Base-by-base conservation (phyloP, 2,113 vertebrate species). In the Pluvianellus socialis region DNA sequence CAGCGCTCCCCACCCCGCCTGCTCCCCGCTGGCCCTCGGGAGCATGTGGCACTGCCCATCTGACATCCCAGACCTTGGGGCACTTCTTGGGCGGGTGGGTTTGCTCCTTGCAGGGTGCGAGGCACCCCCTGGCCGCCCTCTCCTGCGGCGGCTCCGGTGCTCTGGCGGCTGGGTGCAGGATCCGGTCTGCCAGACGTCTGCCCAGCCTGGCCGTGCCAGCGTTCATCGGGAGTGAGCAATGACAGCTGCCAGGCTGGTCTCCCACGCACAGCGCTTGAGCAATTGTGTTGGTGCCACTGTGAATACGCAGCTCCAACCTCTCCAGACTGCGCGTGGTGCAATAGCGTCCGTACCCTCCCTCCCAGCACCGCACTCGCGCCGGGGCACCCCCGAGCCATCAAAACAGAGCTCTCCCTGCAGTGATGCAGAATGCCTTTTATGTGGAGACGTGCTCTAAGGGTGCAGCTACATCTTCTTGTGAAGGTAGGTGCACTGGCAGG, bases 351-450 rank as follows among this genome's bases (percentile, higher is more conserved):
- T 80, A 19, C 24, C 35, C 61, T 82, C 50, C 52, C 56, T 50
- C 52, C 0, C 0, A 81, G 77, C 47, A 4, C 32, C 0, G 0
- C 0, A 7, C 82, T 73, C 0, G 0, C 0, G 0, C 50, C 0
- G 23, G 15, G 65, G 45, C 82, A 67, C 56, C 90, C 67, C 27
- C 1, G 3, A 93, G 94, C 82, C 82, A 47, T 28, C 91, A 20
- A 18, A 83, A 67, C 67, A 32, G 66, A 86, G 55, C 75, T 84
- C 52, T 76, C 68, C 87, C 73, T 94, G 3, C 80, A 77, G 92
- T 56, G 65, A 42, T 84, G 63, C 52, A 74, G 76, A 77, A 77
- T 21, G 27, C 42, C 52, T 75, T 81, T 88, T n/a, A 19, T 38
- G 76, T 74, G 50, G 55, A 86, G 52, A 63, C 15, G 1, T 12